These are phyloP conservation scores for Microctenopoma stevenorrisi DNA, from an alignment of 2,797 vertebrate genomes.

Conservation along the genomic window DNA sequence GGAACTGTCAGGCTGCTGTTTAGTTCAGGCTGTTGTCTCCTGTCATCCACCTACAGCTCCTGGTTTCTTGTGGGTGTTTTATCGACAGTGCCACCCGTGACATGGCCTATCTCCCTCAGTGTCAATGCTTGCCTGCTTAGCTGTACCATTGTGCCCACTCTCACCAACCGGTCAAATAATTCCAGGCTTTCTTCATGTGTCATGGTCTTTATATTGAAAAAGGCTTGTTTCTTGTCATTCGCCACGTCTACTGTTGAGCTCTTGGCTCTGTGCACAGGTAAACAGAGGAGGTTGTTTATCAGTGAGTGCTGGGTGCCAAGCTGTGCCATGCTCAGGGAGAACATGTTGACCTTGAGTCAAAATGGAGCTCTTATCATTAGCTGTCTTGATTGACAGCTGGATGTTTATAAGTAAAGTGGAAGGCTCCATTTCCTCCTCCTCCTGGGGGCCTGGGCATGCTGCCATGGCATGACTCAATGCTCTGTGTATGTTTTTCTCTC, in stretches of 20 bases:
- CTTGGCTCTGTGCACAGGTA: slow-evolving; percentile 58
- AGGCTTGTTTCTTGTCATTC: slow-evolving; percentile 42
- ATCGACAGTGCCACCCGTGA: slow-evolving; percentile 59
- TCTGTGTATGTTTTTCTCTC: slow-evolving; percentile 29
- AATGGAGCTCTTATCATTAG: slow-evolving; percentile 72
- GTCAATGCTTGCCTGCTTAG: slow-evolving; percentile 42
- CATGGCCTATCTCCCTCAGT: slow-evolving; percentile 46
- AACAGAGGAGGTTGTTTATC: slow-evolving; percentile 72
- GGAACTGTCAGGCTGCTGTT: slow-evolving; percentile 62
- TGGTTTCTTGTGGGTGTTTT: slow-evolving; percentile 67
- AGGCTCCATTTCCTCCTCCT: slow-evolving; percentile 58
- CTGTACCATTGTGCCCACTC: slow-evolving; percentile 54
- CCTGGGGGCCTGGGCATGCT: slow-evolving; percentile 41
- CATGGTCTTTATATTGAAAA: slow-evolving; percentile 32
- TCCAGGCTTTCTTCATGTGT: slow-evolving; percentile 29
- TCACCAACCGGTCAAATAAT: slow-evolving; percentile 52
- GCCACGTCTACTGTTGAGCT: slow-evolving; percentile 41
- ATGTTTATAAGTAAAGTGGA: slow-evolving; percentile 62
- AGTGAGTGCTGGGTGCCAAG: slow-evolving; percentile 48
- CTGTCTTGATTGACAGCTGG: slow-evolving; percentile 73
- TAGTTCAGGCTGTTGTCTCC: slow-evolving; percentile 57
- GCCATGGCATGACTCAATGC: slow-evolving; percentile 43
- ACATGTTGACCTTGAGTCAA: slow-evolving; percentile 75
- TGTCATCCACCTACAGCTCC: slow-evolving; percentile 65
- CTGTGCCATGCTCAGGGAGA: slow-evolving; percentile 60